Conservation (phyloP, 2,113 vertebrate species). For the Caranx melampygus region DNA sequence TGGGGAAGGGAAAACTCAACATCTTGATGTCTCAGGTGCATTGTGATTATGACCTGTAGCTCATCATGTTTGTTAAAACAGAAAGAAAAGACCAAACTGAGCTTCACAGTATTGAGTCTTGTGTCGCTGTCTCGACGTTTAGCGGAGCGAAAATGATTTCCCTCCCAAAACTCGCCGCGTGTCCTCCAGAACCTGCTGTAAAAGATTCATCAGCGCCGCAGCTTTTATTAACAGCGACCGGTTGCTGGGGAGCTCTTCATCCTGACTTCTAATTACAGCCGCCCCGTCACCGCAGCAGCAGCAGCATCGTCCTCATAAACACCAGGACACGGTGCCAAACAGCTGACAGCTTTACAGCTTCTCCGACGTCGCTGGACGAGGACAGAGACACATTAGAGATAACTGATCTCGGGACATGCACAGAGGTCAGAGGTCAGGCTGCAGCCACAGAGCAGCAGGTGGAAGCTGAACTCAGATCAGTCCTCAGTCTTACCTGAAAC, state of each 20-base stretch:
- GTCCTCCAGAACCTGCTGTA: background rate
- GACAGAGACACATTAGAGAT: background rate
- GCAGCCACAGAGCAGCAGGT: background rate
- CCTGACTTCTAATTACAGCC: slow-evolving; percentile 18
- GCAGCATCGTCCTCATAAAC: slow-evolving; percentile 1
- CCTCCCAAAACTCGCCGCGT: no score
- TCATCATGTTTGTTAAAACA: background rate
- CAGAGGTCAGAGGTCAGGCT: background rate
- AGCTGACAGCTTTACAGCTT: background rate
- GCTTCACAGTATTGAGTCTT: no score
- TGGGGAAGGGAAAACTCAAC: no score
- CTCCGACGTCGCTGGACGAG: background rate
- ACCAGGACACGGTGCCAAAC: slow-evolving; percentile 9
- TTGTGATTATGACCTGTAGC: no score
- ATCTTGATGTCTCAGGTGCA: no score
- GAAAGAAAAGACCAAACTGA: no score
- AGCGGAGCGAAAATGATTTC: background rate
- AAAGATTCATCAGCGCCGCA: slow-evolving; percentile 15
- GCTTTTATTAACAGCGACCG: slow-evolving; percentile 14
- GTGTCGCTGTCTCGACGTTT: background rate
- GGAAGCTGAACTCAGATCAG: background rate
- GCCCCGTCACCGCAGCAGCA: background rate
- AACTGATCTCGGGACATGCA: background rate
- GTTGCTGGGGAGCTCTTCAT: slow-evolving; percentile 18
- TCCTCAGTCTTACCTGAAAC: background rate